Percentiles rank a stretch among this genome's conserved stretches.
These are phyloP conservation scores for Cetoscarus ocellatus DNA, from an alignment of 2,797 vertebrate genomes.

Conservation along the genomic window DNA sequence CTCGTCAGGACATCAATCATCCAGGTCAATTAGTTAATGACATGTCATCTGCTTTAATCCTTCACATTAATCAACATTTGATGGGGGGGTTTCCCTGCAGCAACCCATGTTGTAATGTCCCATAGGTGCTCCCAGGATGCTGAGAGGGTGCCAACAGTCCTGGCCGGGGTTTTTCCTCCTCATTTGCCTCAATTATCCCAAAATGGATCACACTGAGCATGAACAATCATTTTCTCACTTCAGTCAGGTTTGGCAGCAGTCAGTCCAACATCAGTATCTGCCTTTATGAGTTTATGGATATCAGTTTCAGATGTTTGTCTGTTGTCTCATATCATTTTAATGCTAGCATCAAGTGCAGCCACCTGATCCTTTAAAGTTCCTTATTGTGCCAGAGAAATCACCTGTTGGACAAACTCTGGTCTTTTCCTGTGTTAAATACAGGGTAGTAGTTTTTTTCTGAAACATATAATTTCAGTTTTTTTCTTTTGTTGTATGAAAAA, in stretches of 20 bases:
- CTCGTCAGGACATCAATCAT: slow-evolving; percentile 28
- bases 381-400: too few species aligned
- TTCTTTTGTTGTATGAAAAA: too few species aligned
- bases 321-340: too few species aligned
- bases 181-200: slow-evolving; percentile 61
- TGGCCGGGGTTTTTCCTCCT: slow-evolving; percentile 36
- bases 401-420: too few species aligned
- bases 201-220: slow-evolving; percentile 25
- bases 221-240: slow-evolving; percentile 10
- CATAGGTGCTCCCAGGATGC: slow-evolving; percentile 18
- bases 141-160: slow-evolving; percentile 31
- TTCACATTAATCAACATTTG: slow-evolving; percentile 39
- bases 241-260: slow-evolving; percentile 5
- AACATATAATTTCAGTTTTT: too few species aligned
- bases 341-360: too few species aligned
- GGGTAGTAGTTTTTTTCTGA: too few species aligned
- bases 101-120: slow-evolving; percentile 32
- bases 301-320: too few species aligned
- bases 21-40: slow-evolving; percentile 43
- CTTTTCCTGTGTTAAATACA: too few species aligned
- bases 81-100: slow-evolving; percentile 48
- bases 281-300: too few species aligned
- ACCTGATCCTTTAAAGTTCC: too few species aligned
- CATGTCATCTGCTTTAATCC: slow-evolving; percentile 34
- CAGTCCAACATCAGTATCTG: too few species aligned